Conservation (phyloP, 2,888 invertebrate genomes). For the Leptinotarsa tumamoca region DNA sequence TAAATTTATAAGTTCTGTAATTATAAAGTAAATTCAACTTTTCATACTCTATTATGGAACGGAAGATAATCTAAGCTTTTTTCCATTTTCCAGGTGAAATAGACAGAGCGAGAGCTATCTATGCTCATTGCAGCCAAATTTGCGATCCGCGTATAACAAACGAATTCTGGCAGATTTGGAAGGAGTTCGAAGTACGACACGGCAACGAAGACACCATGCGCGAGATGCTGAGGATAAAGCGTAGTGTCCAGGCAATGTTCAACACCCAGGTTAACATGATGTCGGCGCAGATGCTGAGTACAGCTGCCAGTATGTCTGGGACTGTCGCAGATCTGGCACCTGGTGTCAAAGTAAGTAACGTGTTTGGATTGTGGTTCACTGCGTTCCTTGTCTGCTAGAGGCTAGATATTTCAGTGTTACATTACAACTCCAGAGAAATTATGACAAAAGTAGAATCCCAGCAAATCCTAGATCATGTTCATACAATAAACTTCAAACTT, state of each 20-base stretch:
- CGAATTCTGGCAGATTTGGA: slow-evolving; percentile 96
- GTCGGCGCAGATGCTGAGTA: too few species aligned
- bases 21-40: too few species aligned
- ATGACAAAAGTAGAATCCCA: too few species aligned
- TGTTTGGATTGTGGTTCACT: too few species aligned
- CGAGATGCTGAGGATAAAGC: slow-evolving; percentile 97
- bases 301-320: slow-evolving; percentile 67
- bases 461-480: too few species aligned
- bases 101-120: slow-evolving; percentile 86
- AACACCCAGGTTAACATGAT: too few species aligned
- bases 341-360: slow-evolving; percentile 68
- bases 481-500: too few species aligned
- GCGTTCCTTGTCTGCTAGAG: too few species aligned
- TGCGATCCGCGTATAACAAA: slow-evolving; percentile 97
- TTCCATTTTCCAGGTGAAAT: slow-evolving; percentile 70
- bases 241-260: slow-evolving; percentile 69
- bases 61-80: too few species aligned
- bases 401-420: too few species aligned
- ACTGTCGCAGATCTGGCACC: slow-evolving; percentile 80
- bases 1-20: slow-evolving; percentile 61
- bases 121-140: slow-evolving; percentile 98
- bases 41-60: too few species aligned
- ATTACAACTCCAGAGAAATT: too few species aligned
- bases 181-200: slow-evolving; percentile 22
- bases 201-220: slow-evolving; percentile 86